Evolutionary conservation across 2,888 invertebrate genomes (phyloP).

Genomic region (Eurois occulta): DNA sequence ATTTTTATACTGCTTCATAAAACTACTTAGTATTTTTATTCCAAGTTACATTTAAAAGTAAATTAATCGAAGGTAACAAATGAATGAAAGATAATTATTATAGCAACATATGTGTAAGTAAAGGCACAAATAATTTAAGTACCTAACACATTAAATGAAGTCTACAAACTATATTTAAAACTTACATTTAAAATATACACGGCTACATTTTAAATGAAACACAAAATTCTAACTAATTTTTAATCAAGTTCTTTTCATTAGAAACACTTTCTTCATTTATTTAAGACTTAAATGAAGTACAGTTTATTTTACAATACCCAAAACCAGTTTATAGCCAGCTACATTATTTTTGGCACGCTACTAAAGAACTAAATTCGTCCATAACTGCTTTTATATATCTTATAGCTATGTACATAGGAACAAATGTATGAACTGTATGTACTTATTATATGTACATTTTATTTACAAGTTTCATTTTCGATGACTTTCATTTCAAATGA

Average conservation of each 20-base stretch:
- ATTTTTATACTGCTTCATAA: slow-evolving; percentile 58
- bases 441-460: slow-evolving; percentile 71
- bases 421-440: slow-evolving; percentile 74
- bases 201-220: slow-evolving; percentile 65
- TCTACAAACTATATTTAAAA: slow-evolving; percentile 58
- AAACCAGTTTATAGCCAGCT: slow-evolving; percentile 78
- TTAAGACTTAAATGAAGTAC: slow-evolving; percentile 57
- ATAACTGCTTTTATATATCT: slow-evolving; percentile 69
- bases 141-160: slow-evolving; percentile 72
- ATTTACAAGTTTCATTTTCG: slow-evolving; percentile 65
- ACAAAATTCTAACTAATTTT: slow-evolving; percentile 45
- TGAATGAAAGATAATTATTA: slow-evolving; percentile 68
- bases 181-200: slow-evolving; percentile 68
- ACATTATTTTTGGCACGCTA: slow-evolving; percentile 85
- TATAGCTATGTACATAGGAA: slow-evolving; percentile 84
- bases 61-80: slow-evolving; percentile 70
- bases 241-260: slow-evolving; percentile 48
- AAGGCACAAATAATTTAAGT: slow-evolving; percentile 88
- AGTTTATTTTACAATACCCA: slow-evolving; percentile 69
- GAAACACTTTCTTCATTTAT: slow-evolving; percentile 48
- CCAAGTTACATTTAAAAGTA: slow-evolving; percentile 55
- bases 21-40: slow-evolving; percentile 56
- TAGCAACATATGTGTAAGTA: slow-evolving; percentile 69
- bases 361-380: slow-evolving; percentile 81
- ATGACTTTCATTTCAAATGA: slow-evolving; percentile 61